phyloP scores from a whole-genome alignment of 2,797 vertebrate species.

The Lepidocolaptes lacrymiger region DNA sequence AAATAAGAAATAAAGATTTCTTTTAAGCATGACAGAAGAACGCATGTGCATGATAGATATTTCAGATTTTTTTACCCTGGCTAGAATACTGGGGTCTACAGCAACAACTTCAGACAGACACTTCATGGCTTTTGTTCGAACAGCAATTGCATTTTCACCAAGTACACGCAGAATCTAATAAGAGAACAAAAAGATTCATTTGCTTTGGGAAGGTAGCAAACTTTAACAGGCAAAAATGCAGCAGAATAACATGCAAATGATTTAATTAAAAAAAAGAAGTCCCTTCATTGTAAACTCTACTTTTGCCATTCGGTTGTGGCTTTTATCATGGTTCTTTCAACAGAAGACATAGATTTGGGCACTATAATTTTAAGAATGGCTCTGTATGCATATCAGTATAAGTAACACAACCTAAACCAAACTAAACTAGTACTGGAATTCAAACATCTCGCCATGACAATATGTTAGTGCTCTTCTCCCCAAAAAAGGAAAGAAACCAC shows the following conservation, averaged over 20 bases:
- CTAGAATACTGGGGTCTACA: constrained; percentile 97
- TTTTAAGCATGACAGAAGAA: neutral
- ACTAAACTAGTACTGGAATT: neutral
- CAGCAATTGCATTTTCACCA: constrained; percentile 97
- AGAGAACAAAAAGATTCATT: constrained; percentile 52
- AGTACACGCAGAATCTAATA: constrained; percentile 94
- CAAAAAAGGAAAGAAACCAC: neutral
- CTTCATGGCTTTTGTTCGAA: constrained; percentile 99
- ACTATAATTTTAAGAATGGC: neutral
- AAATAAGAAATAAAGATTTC: neutral
- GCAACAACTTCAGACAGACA: constrained; percentile 98
- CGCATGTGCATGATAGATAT: neutral
- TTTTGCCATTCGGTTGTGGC: neutral
- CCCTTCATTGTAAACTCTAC: neutral
- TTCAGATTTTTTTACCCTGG: constrained; percentile 82
- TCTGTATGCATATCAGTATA: neutral
- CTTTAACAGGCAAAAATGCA: constrained; percentile 44
- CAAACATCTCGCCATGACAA: neutral
- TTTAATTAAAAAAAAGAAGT: neutral
- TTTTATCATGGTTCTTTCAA: neutral
- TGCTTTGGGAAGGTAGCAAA: constrained; percentile 16
- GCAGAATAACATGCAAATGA: neutral
- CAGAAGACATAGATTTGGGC: neutral
- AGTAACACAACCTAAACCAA: neutral
- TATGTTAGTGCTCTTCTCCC: neutral